Evolutionary conservation across 1,140 invertebrate species (phyloP), one percentile per base, ranked within the genome.

Genomic region (Plutomurus gul): DNA sequence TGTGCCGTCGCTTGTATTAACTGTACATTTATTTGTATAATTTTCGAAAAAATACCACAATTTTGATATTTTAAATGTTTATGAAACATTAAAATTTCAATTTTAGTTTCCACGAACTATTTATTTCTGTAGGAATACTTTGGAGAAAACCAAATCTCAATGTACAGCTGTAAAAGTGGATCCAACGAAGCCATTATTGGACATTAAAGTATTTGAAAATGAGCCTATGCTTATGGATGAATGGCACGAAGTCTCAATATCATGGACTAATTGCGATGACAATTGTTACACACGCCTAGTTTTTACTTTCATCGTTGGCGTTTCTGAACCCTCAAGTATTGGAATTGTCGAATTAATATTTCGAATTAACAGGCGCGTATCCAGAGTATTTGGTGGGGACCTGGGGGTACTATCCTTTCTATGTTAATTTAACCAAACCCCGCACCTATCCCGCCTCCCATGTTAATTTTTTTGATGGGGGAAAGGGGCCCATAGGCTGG

Each of bases 161-260:
- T 65, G 36, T 30, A 30, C 27, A 7, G 30, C 56, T n/a, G 56
- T 7, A 0, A 83, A 60, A 75, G 51, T 83, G 18, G 82, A 84
- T 6, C 75, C 78, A 39, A 46, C 76, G n/a, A 76, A 81, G 40
- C 76, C 76, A 11, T 13, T 76, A 33, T n/a, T 82, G 3, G 39
- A 75, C 46, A 36, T 82, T 7, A 60, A 79, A 27, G 25, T 83
- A 11, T 37, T 39, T 7, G 60, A 79, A 25, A 78, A 84, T 18
- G 65, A 47, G 4, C 81, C 79, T 22, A 79, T 82, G 8, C 79
- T 86, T 33, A 74, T 83, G 6, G 83, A 84, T 76, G 85, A 85
- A 71, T 84, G 83, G 83, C 81, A 85, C 33, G 82, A 80, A n/a
- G 70, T 85, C 0, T 37, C 40, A 4, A 47, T 85, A 13, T 27